These are phyloP conservation scores for Amblyteles armatorius DNA, from an alignment of 2,888 invertebrate genomes.

Conservation along the genomic window DNA sequence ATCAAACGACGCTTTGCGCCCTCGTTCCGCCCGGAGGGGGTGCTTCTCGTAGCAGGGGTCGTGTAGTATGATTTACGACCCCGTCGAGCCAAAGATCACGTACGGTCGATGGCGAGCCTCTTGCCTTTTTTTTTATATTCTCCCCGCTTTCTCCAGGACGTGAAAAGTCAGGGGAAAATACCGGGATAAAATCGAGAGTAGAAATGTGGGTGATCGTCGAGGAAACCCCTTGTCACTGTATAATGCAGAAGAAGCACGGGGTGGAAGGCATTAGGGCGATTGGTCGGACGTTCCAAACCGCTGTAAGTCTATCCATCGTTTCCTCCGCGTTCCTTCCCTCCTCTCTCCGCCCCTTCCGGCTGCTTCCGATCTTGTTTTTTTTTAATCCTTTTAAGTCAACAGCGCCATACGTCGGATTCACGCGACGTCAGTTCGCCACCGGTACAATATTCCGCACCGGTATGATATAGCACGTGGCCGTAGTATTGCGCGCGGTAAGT, in stretches of 20 bases:
- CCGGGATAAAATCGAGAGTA: constrained; percentile 13
- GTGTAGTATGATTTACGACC: constrained; percentile 69
- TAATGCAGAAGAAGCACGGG: constrained; percentile 72
- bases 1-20: constrained; percentile 68
- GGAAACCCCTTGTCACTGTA: constrained; percentile 71
- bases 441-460: constrained; percentile 23
- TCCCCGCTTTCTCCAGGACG: constrained; percentile 60
- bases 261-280: constrained; percentile 76
- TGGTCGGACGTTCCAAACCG: constrained; percentile 71
- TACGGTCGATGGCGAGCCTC: constrained; percentile 70
- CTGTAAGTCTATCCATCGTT: constrained; percentile 40
- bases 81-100: constrained; percentile 70
- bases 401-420: constrained; percentile 56
- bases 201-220: constrained; percentile 46
- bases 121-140: constrained; percentile 68
- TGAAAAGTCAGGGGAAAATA: constrained; percentile 46
- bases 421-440: constrained; percentile 21
- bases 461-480: constrained; percentile 31
- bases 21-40: constrained; percentile 42
- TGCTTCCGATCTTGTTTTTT: constrained; percentile 70
- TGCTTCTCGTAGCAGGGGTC: constrained; percentile 27
- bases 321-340: constrained; percentile 40
- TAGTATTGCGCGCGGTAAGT: constrained; percentile 55
- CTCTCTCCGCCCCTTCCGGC: constrained; percentile 43
- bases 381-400: constrained; percentile 49